Base-by-base conservation (phyloP, 1,140 invertebrate genomes). In the Macrobrachium rosenbergii region DNA sequence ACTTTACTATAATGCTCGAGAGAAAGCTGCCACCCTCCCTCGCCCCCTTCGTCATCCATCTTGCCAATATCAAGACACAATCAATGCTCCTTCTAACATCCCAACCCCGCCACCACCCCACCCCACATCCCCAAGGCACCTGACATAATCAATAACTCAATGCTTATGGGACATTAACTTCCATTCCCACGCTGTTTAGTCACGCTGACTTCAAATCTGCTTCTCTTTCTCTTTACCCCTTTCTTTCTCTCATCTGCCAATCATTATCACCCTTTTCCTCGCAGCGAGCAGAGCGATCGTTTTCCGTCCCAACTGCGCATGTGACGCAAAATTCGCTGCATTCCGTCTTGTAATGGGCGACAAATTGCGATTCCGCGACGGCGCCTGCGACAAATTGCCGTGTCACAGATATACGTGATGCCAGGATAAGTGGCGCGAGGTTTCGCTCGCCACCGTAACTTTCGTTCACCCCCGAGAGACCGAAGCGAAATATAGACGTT, bases 301-400 rank as follows among this genome's bases (percentile, higher is more conserved):
- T 52, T 72, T 37, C 17, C 21, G 21, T n/a, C 67, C 21, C 37
- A 72, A 72, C 67, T 37, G 67, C 23, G 67, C 58, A 21, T 77
- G 63, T 80, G 63, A 69, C 83, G 77, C 83, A 86, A 78, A n/a
- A 72, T 79, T 59, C 63, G 5, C 43, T 64, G 64, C 63, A 81
- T 87, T 60, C 77, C 77, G 75, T 81, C 69, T 87, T 81, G 77
- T 87, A 87, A 87, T 87, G 58, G 58, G 77, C 84, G 78, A 87
- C 84, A 87, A 87, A 87, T 87, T 87, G 59, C 84, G 78, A 87
- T 87, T 81, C 21, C 78, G 60, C 84, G 84, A 87, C 62, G 78
- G 81, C 75, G 84, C 37, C 64, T 28, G 78, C 84, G 84, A 87
- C 84, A 87, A 87, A 87, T 81, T 81, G 76, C 52, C 84, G 78